These are phyloP conservation scores for Oryzias curvinotus DNA, from an alignment of 2,113 vertebrate genomes.

Conservation along the genomic window DNA sequence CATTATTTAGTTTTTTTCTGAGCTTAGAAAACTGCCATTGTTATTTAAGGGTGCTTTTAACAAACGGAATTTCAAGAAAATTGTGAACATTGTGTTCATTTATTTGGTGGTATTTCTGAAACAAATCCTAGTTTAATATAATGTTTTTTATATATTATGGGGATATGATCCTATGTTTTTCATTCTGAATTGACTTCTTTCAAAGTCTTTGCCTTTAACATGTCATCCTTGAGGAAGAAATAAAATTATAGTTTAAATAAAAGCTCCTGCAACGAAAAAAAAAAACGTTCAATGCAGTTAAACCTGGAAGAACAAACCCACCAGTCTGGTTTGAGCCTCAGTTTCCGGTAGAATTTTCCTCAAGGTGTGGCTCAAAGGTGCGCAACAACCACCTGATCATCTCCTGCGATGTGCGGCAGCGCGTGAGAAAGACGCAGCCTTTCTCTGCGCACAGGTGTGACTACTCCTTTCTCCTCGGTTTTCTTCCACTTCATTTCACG, in stretches of 20 bases:
- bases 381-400: slow-evolving; percentile 54
- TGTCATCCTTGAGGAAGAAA: background rate
- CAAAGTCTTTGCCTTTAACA: too few species aligned
- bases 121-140: too few species aligned
- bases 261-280: background rate
- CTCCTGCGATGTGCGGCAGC: slow-evolving; percentile 47
- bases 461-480: slow-evolving; percentile 53
- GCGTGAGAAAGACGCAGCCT: slow-evolving; percentile 44
- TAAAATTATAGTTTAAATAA: background rate
- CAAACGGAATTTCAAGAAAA: too few species aligned
- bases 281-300: background rate
- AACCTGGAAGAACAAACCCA: slow-evolving; percentile 5
- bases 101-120: too few species aligned
- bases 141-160: too few species aligned
- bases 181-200: too few species aligned
- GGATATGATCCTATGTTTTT: too few species aligned
- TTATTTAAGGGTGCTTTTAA: too few species aligned
- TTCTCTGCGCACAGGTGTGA: slow-evolving; percentile 74
- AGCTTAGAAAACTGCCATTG: too few species aligned
- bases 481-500: slow-evolving; percentile 72
- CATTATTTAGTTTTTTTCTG: too few species aligned
- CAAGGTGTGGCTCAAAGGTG: slow-evolving; percentile 47
- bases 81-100: too few species aligned
- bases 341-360: slow-evolving; percentile 64
- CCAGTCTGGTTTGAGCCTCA: slow-evolving; percentile 28